Base-by-base conservation (phyloP, 1,140 invertebrate species). In the Drosophila lowei region DNA sequence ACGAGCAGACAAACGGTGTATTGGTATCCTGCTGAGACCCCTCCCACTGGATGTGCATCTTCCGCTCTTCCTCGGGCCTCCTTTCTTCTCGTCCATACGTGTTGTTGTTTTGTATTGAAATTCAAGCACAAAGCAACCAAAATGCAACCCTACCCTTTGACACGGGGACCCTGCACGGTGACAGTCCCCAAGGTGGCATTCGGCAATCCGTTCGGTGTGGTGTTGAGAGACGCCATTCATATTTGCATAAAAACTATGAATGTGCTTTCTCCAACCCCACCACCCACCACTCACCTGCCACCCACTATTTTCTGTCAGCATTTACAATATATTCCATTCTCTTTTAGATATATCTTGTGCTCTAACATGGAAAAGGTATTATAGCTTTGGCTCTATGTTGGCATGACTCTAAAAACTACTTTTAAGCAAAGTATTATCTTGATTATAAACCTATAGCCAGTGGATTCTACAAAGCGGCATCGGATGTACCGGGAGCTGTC, bases 201-300 rank as follows among this genome's bases (percentile, higher is more conserved):
- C 34, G 50, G 49, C 46, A 59, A 60, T 56, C 44, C 13, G 56
- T 44, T 46, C 13, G 18, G 11, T 16, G 18, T 44, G 34, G 11
- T 38, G 34, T 4, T 13, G 34, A 38, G 34, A 38, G 34, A 1
- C 11, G 34, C 11, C 34, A 38, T 38, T 38, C 25, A 53, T 62
- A 85, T 85, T 85, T 85, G 81, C 80, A 86, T 85, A 86, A 66
- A 86, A 81, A 68, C 73, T 68, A 81, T 81, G 79, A 70, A 74
- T 83, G 68, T 23, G 23, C 4, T 63, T 59, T 62, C 30, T 2
- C 8, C 8, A 3, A 2, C 30, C 2, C 8, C 3, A 13, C 23
- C 23, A 23, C 23, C 23, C 23, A 1, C 11, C 11, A 42, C 41
- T 6, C 48, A 47, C 62, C 57, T 56, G 11, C 9, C 9, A 13